These are phyloP conservation scores for Neomicropteryx cornuta DNA, from an alignment of 1,140 invertebrate genomes.

Conservation along the genomic window DNA sequence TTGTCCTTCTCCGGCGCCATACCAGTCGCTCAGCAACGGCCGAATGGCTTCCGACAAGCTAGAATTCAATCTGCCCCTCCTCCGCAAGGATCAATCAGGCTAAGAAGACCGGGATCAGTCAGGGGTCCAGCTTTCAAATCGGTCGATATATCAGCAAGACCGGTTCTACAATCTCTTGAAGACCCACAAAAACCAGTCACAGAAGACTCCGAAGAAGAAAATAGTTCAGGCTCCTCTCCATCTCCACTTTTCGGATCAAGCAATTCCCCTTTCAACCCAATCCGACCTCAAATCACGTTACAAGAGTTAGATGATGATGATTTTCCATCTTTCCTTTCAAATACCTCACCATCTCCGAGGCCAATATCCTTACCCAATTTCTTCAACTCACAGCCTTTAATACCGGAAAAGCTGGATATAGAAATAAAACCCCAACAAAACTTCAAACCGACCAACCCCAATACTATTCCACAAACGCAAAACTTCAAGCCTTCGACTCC, in stretches of 20 bases:
- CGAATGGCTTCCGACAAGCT: conserved; percentile 31
- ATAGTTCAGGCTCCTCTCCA: conserved; percentile 15
- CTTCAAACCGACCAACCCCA: conserved; percentile 27
- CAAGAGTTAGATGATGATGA: no score
- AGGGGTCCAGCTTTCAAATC: conserved; percentile 41
- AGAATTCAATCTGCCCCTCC: conserved; percentile 22
- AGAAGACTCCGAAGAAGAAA: conserved; percentile 42
- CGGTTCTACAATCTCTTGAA: conserved; percentile 37
- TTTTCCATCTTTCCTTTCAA: conserved; percentile 25
- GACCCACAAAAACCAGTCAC: conserved; percentile 43
- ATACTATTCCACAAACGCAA: conserved; percentile 26
- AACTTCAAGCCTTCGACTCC: conserved; percentile 20
- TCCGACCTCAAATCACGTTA: no score
- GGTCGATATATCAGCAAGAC: conserved; percentile 32
- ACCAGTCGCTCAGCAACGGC: conserved; percentile 25
- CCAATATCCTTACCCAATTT: no score
- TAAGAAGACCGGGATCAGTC: conserved; percentile 36
- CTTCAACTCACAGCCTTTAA: no score
- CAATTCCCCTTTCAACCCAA: conserved; percentile 15
- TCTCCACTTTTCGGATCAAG: conserved; percentile 11
- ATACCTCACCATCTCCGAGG: conserved; percentile 35
- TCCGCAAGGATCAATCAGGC: conserved; percentile 24
- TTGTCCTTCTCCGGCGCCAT: conserved; percentile 50
- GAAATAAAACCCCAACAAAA: no score
- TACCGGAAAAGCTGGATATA: no score